Conservation (phyloP, 2,888 invertebrate genomes). For the Dryobotodes eremita region DNA sequence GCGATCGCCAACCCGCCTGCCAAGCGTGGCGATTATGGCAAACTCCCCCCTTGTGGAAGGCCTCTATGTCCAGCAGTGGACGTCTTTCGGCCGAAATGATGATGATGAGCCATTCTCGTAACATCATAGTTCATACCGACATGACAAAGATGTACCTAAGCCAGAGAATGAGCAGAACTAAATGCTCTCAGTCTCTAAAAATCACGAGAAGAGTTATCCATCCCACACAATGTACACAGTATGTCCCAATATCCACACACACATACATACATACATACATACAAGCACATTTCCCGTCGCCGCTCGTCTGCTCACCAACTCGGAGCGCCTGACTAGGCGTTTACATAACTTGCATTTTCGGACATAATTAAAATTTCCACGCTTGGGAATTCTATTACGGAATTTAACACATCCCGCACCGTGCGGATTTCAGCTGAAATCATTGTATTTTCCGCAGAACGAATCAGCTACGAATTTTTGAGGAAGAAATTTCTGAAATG, state of each 20-base stretch:
- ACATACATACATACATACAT: not conserved
- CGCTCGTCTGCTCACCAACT: conserved; percentile 54
- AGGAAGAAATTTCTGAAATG: conserved; percentile 39
- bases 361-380: conserved; percentile 80
- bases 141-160: not conserved
- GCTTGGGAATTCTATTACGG: conserved; percentile 75
- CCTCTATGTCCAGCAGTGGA: too few species aligned
- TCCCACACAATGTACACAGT: not conserved
- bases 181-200: not conserved
- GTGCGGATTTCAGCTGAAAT: conserved; percentile 58
- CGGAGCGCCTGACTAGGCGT: conserved; percentile 71
- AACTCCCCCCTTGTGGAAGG: too few species aligned
- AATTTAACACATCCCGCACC: conserved; percentile 71
- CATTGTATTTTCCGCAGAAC: conserved; percentile 55
- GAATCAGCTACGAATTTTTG: conserved; percentile 51
- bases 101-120: too few species aligned
- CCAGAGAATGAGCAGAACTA: not conserved
- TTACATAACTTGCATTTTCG: conserved; percentile 76
- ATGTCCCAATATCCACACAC: conserved; percentile 6
- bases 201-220: not conserved
- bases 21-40: too few species aligned
- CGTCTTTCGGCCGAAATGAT: too few species aligned
- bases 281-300: conserved; percentile 45
- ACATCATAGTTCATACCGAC: not conserved
- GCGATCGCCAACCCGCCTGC: too few species aligned